Base-by-base conservation (phyloP, 2,888 invertebrate genomes). In the Ferrisia virgata region DNA sequence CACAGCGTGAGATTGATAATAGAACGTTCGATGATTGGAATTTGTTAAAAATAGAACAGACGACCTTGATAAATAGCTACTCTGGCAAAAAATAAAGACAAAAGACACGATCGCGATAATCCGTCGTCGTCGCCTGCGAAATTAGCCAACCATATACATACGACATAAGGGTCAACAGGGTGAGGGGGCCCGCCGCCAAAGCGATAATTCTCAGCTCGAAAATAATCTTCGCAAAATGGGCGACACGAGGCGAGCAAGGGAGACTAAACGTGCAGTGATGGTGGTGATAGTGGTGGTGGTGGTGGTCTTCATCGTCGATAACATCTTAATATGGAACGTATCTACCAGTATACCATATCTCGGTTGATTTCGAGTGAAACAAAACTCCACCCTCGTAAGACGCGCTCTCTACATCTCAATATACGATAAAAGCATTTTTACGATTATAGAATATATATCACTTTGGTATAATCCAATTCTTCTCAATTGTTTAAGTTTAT, bases 381-480 rank as follows among this genome's bases (percentile, higher is more conserved):
- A 40, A 53, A 64, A 64, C 58, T 64, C 9, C 28, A 11, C 58
- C 25, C 58, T 64, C 6, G 58, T 64, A 64, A 64, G 11, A 64
- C 22, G 58, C 58, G 8, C 58, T 64, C 43, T 43, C 43, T 15
- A 43, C 3, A 9, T 11, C 28, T 28, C 28, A 64, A 64, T 64
- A n/a, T n/a, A 64, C 58, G 58, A 64, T 64, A 64, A 64, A 64
- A 64, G 58, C 58, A 64, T 64, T 64, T 64, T 64, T 64, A 64
- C 58, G 58, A 64, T 64, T 64, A 64, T 64, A 64, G 58, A 64
- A 64, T 64, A 64, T 64, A 64, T 64, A 64, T 64, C 58, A 64
- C 58, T 64, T 28, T 64, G 13, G 58, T 64, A 25, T 64, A 64
- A 64, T 64, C 58, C 58, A 64, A 64, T 64, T 64, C 58, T 64